phyloP scores from a whole-genome alignment of 1,140 invertebrate species.

The Acyrthosiphon pisum region DNA sequence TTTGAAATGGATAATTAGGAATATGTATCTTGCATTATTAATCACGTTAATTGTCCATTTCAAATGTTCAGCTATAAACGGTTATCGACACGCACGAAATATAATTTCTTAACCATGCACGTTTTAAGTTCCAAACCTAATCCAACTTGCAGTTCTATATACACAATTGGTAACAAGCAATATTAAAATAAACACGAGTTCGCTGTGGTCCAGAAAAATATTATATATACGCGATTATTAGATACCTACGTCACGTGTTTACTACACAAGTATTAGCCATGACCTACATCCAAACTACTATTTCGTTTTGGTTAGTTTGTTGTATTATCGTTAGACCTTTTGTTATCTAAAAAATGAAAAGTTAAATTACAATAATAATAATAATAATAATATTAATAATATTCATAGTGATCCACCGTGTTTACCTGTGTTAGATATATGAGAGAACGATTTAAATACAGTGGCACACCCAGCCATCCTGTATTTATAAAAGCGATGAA shows the following conservation, averaged over 20 bases:
- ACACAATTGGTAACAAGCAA: not conserved
- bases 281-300: constrained; percentile 17
- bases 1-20: not conserved
- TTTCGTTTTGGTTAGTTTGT: not conserved
- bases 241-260: not conserved
- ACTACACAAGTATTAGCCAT: not conserved
- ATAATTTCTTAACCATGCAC: not conserved
- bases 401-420: not conserved
- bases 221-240: not conserved
- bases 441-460: not conserved
- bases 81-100: not conserved
- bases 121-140: not conserved
- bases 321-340: not conserved
- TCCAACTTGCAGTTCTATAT: not conserved
- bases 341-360: constrained; percentile 20
- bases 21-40: not conserved
- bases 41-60: not conserved
- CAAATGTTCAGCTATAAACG: not conserved
- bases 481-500: not conserved
- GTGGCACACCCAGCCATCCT: not conserved
- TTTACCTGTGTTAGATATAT: not conserved
- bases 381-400: not conserved
- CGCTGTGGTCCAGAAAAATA: constrained; percentile 14
- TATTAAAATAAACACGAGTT: constrained; percentile 6
- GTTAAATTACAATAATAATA: not conserved